Percentiles rank a stretch among this genome's conserved stretches.
Conservation (phyloP, 2,888 invertebrate species). For the Brachylomia viminalis region DNA sequence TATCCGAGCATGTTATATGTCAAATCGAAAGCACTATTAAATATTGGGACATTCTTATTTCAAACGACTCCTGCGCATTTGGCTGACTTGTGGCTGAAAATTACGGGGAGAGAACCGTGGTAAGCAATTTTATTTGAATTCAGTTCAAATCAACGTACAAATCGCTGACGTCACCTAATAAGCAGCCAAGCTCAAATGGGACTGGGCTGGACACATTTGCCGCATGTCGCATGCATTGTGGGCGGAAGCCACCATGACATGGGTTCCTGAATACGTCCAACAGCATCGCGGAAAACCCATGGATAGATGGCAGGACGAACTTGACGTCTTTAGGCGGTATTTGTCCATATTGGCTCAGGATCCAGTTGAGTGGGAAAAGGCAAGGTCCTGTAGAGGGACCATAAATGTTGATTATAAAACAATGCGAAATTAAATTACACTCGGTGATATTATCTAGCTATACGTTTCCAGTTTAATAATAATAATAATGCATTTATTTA, state of each 20-base stretch:
- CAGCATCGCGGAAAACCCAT: background rate
- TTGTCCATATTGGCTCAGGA: background rate
- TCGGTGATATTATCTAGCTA: too few relatives aligned
- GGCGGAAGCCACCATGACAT: background rate
- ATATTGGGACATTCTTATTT: conserved; percentile 42
- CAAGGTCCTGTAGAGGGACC: too few relatives aligned
- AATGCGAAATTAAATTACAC: too few relatives aligned
- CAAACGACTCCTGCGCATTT: conserved; percentile 66
- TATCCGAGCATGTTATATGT: conserved; percentile 43
- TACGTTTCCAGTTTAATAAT: too few relatives aligned
- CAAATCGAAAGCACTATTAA: conserved; percentile 16
- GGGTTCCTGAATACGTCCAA: too few relatives aligned
- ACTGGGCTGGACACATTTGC: background rate
- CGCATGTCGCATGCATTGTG: background rate
- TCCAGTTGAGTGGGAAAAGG: too few relatives aligned
- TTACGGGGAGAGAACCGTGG: conserved; percentile 67
- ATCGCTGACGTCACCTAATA: too few relatives aligned
- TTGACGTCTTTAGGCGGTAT: background rate
- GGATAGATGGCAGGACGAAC: too few relatives aligned
- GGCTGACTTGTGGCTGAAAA: conserved; percentile 63
- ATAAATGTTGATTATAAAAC: too few relatives aligned
- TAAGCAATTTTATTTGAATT: conserved; percentile 34
- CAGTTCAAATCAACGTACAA: background rate
- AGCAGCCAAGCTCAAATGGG: background rate
- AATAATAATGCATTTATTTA: too few relatives aligned